Percentiles rank a stretch among this genome's conserved stretches.
These are phyloP conservation scores for Ciconia boyciana DNA, from an alignment of 2,113 vertebrate species.

Conservation along the genomic window DNA sequence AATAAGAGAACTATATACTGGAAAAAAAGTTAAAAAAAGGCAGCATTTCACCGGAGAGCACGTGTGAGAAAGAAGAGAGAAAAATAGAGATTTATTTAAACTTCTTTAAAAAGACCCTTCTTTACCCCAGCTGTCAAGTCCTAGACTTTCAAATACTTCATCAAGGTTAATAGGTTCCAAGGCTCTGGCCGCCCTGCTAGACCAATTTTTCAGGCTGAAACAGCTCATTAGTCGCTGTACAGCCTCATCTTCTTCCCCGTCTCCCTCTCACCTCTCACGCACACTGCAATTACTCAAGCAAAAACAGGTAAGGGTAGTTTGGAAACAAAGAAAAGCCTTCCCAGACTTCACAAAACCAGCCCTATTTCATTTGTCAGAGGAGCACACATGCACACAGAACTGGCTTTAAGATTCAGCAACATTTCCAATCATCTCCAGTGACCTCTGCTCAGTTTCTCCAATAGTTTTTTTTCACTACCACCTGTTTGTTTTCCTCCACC, in stretches of 20 bases:
- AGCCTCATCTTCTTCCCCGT: neutral
- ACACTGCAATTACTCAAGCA: no score
- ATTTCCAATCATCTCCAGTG: no score
- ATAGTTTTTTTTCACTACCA: no score
- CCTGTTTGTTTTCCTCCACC: no score
- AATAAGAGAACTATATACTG: neutral
- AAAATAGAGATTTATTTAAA: neutral
- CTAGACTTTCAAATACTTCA: neutral
- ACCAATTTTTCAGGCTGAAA: neutral
- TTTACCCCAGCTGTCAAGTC: neutral
- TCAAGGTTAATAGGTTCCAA: constrained; percentile 11
- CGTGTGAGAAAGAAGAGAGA: neutral
- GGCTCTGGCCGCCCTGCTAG: neutral
- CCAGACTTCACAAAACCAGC: no score
- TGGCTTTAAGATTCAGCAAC: no score
- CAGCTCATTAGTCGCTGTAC: neutral
- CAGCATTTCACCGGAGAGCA: neutral
- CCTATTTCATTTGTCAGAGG: no score
- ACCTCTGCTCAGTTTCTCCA: no score
- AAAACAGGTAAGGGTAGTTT: no score
- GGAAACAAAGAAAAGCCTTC: no score
- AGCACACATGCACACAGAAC: no score
- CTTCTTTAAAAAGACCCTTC: neutral
- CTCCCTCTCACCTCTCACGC: neutral
- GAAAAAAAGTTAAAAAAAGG: neutral